Conservation (phyloP, 2,113 vertebrate species). For the Nothoprocta perdicaria region DNA sequence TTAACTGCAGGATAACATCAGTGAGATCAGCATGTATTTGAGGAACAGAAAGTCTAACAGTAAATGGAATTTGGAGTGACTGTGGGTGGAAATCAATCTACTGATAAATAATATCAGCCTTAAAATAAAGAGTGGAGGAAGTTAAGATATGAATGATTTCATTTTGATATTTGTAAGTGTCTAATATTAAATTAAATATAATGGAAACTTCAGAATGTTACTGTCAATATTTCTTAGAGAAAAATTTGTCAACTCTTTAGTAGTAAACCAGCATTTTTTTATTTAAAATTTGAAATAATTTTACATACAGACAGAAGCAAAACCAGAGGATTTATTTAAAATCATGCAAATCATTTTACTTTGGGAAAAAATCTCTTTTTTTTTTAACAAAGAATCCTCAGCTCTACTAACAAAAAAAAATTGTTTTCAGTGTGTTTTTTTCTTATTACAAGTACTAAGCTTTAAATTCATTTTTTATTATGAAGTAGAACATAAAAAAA, state of each 20-base stretch:
- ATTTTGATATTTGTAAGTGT: not conserved
- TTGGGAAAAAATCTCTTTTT: not conserved
- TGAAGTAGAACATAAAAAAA: not conserved
- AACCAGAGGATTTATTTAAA: not conserved
- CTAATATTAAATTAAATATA: not conserved
- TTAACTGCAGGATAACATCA: too few species aligned
- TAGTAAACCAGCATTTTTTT: not conserved
- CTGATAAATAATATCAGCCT: not conserved
- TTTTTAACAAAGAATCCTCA: not conserved
- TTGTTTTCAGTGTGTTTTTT: not conserved
- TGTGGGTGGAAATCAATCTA: not conserved
- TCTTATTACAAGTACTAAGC: not conserved
- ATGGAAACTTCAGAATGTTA: not conserved
- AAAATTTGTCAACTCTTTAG: not conserved
- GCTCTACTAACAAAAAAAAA: accelerated
- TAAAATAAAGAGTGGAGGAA: not conserved
- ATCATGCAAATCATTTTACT: not conserved
- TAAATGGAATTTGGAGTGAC: not conserved
- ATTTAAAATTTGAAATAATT: not conserved
- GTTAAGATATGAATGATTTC: not conserved
- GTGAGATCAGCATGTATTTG: accelerated
- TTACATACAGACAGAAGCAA: not conserved
- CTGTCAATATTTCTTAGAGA: not conserved
- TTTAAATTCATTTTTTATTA: not conserved
- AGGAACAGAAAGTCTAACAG: not conserved